Percentiles rank a stretch among this genome's conserved stretches.
Evolutionary conservation across 2,113 vertebrate species (phyloP).

Genomic region (Emydocephalus ijimae): DNA sequence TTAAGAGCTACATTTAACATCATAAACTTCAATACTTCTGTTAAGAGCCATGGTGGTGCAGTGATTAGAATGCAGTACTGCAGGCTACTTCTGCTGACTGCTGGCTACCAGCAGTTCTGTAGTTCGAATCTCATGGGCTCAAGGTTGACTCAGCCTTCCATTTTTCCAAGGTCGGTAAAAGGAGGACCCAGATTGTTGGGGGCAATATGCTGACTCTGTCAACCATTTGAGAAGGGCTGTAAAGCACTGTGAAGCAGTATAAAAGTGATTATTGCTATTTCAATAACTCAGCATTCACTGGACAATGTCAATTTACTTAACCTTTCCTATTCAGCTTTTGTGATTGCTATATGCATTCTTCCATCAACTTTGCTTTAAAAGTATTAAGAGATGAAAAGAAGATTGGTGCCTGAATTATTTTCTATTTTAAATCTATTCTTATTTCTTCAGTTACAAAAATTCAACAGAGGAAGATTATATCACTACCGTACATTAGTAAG

Average conservation of each 20-base stretch:
- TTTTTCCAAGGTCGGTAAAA: too few relatives aligned
- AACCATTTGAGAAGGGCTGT: too few relatives aligned
- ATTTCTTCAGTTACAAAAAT: neutral
- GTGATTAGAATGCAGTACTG: too few relatives aligned
- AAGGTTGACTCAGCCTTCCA: too few relatives aligned
- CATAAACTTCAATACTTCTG: neutral
- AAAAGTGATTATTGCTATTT: neutral
- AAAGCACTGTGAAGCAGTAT: too few relatives aligned
- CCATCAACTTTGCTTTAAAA: neutral
- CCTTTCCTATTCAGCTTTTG: neutral
- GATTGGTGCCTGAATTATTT: neutral
- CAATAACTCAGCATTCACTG: neutral
- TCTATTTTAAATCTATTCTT: neutral
- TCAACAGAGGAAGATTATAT: neutral
- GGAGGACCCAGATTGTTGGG: too few relatives aligned
- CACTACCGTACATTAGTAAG: conserved; percentile 66
- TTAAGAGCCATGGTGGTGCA: neutral
- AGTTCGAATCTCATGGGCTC: too few relatives aligned
- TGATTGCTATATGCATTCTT: neutral
- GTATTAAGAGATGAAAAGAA: neutral
- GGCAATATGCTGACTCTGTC: too few relatives aligned
- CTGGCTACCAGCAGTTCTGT: too few relatives aligned
- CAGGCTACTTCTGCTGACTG: too few relatives aligned
- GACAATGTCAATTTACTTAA: neutral
- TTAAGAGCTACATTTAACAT: neutral